Base-by-base conservation (phyloP, 1,140 invertebrate species). In the Lethrus apterus region DNA sequence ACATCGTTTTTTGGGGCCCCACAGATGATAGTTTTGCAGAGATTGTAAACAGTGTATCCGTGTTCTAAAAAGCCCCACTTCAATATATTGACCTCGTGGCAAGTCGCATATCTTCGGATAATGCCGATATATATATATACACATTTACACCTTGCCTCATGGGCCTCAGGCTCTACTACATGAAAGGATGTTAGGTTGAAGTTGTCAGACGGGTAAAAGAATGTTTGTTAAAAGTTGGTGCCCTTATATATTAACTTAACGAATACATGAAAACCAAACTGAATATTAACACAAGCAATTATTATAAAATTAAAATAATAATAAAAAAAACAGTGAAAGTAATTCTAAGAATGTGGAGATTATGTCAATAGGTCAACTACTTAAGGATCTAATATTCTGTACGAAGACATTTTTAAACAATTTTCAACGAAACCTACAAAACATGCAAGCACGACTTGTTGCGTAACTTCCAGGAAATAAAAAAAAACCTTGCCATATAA, bases 41-140 rank as follows among this genome's bases (percentile, higher is more conserved):
- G 53, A 55, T 55, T 49, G 50, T 55, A 52, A 55, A 51, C 53
- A 55, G 50, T 51, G 50, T 52, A 35, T 45, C 29, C 44, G 42
- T 48, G 50, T 56, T 20, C 34, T 20, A 36, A 36, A 54, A 40
- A 51, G 50, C 46, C 44, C 52, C 48, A 51, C 45, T 48, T 54
- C 41, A 46, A 48, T 35, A 36, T 36, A n/a, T 29, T 51, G 52
- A 54, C 52, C 52, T 54, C 52, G 52, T 46, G 52, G 35, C 21
- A 17, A 48, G 45, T 32, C 52, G 52, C 48, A 30, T 30, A 26
- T 44, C 44, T 51, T 51, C 52, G 52, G 33, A 26, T 36, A 31
- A 18, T 46, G 34, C 48, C 41, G 32, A 10, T 20, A 13, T 21
- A 36, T n/a, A n/a, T n/a, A n/a, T n/a, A 36, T 20, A 20, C 43